A percentile compares a stretch with the other conserved stretches of the same genome.
These are phyloP conservation scores for Pseudorhombus dupliciocellatus DNA, from an alignment of 2,113 vertebrate species.

Conservation along the genomic window DNA sequence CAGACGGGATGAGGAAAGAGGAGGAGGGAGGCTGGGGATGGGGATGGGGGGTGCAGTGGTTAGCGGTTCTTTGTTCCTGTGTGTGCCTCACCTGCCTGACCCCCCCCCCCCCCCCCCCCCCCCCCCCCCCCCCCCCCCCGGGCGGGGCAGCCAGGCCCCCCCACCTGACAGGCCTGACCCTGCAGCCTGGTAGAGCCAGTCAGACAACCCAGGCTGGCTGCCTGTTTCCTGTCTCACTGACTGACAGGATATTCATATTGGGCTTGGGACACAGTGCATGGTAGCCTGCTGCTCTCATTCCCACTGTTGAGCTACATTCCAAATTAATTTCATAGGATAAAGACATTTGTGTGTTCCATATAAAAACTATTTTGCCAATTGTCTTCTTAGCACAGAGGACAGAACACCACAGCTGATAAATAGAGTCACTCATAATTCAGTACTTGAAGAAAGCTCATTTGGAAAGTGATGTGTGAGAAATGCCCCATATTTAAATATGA, in stretches of 20 bases:
- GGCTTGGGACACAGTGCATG: constrained; percentile 13
- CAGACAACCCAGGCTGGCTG: constrained; percentile 46
- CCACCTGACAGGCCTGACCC: constrained; percentile 68
- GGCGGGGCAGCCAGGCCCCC: too few species aligned
- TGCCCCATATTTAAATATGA: neutral
- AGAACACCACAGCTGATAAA: neutral
- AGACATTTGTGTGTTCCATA: neutral
- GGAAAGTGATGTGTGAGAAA: too few species aligned
- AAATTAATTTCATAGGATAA: too few species aligned
- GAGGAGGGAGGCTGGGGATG: neutral
- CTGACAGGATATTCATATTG: constrained; percentile 64
- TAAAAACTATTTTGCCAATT: neutral
- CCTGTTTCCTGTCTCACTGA: constrained; percentile 61
- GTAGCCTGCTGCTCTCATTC: neutral
- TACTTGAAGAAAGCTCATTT: neutral
- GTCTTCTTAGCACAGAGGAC: neutral
- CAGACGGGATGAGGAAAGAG: constrained; percentile 52
- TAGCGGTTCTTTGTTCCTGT: constrained; percentile 60
- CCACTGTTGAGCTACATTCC: neutral
- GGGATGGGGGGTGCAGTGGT: neutral
- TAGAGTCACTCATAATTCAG: too few species aligned
- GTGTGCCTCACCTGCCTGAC: constrained; percentile 65
- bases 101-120: constrained; percentile 64
- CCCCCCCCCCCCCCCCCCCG: constrained; percentile 66
- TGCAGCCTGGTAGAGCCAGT: constrained; percentile 41